A percentile compares a stretch with the other conserved stretches of the same genome.
Conservation (phyloP, 1,140 invertebrate genomes). For the Nasonia longicornis region DNA sequence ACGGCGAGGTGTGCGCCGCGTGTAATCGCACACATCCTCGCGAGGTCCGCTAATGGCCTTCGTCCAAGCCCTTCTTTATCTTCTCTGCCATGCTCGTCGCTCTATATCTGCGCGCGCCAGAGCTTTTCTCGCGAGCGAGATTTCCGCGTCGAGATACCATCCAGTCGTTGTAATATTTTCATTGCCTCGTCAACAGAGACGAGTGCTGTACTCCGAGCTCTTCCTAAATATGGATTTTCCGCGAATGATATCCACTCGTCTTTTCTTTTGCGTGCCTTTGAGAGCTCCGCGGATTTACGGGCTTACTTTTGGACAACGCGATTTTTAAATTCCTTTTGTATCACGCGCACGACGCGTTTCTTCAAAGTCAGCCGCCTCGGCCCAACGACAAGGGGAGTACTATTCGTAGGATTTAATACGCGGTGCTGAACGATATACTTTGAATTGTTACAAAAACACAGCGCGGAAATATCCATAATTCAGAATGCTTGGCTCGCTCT, state of each 20-base stretch:
- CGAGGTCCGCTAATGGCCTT: constrained; percentile 59
- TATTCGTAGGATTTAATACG: constrained; percentile 16
- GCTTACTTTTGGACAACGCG: neutral
- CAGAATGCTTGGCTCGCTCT: constrained; percentile 2
- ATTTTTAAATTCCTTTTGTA: neutral
- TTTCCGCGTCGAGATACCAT: constrained; percentile 29
- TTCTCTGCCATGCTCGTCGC: constrained; percentile 49
- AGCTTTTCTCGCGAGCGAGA: constrained; percentile 9
- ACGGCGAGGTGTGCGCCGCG: constrained; percentile 42
- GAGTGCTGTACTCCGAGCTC: neutral
- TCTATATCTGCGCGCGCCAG: constrained; percentile 28
- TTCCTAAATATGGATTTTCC: constrained; percentile 28
- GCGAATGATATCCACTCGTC: neutral
- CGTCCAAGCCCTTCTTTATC: constrained; percentile 50
- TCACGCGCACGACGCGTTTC: neutral
- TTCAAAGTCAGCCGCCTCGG: neutral
- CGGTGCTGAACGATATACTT: constrained; percentile 3
- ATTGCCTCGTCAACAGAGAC: constrained; percentile 52
- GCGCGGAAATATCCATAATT: constrained; percentile 8
- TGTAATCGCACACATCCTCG: constrained; percentile 61
- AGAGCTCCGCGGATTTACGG: neutral
- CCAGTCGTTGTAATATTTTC: constrained; percentile 58
- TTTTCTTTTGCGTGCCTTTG: neutral
- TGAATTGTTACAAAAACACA: neutral
- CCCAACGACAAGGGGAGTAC: no score